Evolutionary conservation across 2,888 invertebrate genomes (phyloP).

Genomic region (Liodrosophila aerea): DNA sequence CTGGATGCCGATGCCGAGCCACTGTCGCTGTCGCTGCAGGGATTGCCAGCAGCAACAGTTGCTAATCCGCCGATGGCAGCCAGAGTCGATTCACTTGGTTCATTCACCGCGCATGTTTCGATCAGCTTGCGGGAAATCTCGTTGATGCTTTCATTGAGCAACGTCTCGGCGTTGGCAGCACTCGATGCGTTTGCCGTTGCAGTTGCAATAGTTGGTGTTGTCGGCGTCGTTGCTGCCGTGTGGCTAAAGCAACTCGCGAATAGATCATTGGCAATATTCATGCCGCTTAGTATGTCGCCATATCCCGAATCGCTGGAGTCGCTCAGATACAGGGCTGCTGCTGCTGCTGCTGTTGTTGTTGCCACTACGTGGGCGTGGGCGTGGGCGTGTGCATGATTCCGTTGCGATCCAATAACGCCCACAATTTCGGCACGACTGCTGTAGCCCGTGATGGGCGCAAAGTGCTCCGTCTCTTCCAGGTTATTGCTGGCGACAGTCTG

Average conservation of each 20-base stretch:
- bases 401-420: conserved; percentile 81
- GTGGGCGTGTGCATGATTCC: conserved; percentile 54
- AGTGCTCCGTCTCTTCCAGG: conserved; percentile 65
- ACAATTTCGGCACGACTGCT: conserved; percentile 78
- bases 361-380: conserved; percentile 30
- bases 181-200: conserved; percentile 2
- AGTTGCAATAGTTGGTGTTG: neutral
- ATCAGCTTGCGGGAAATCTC: conserved; percentile 82
- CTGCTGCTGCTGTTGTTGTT: conserved; percentile 16
- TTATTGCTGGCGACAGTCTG: conserved; percentile 30
- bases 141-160: conserved; percentile 81
- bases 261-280: conserved; percentile 80
- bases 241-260: conserved; percentile 70
- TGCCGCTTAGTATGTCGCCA: conserved; percentile 81
- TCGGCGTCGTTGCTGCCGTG: conserved; percentile 1
- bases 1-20: conserved; percentile 67
- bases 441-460: conserved; percentile 72
- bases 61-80: conserved; percentile 19
- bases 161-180: conserved; percentile 63
- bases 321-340: conserved; percentile 53
- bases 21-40: conserved; percentile 35
- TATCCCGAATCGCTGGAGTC: conserved; percentile 79
- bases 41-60: neutral
- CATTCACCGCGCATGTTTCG: conserved; percentile 81
- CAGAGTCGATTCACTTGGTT: conserved; percentile 31